A percentile compares a stretch with the other conserved stretches of the same genome.
These are phyloP conservation scores for Tridacna gigas DNA, from an alignment of 2,888 invertebrate species.

Conservation along the genomic window DNA sequence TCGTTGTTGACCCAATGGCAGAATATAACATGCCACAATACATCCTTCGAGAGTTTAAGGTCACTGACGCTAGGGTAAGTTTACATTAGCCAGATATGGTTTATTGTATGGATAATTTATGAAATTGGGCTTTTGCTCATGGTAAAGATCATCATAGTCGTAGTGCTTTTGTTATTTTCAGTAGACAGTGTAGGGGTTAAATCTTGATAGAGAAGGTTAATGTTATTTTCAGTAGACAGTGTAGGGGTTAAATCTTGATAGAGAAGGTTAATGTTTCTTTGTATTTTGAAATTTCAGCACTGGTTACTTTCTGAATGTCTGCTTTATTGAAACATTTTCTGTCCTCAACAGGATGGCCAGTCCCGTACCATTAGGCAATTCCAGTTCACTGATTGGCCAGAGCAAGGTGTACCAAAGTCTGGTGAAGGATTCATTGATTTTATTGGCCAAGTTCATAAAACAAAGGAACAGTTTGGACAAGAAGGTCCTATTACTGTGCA, in stretches of 20 bases:
- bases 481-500: slow-evolving; percentile 99
- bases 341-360: slow-evolving; percentile 90
- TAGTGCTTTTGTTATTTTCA: no score
- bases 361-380: slow-evolving; percentile 88
- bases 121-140: no score
- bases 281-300: no score
- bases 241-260: no score
- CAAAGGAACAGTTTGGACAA: slow-evolving; percentile 99
- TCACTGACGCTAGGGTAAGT: slow-evolving; percentile 94
- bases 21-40: slow-evolving; percentile 99
- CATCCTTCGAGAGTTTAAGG: slow-evolving; percentile 98
- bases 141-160: no score
- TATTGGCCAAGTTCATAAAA: slow-evolving; percentile 99
- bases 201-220: no score
- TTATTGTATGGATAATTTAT: no score
- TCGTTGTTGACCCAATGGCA: slow-evolving; percentile 99
- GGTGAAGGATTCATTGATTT: slow-evolving; percentile 99
- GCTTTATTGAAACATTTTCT: not conserved
- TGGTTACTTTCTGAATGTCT: no score
- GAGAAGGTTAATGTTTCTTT: no score
- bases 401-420: slow-evolving; percentile 95
- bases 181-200: no score
- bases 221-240: no score
- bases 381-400: slow-evolving; percentile 87
- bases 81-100: not conserved